Base-by-base conservation (phyloP, 2,888 invertebrate genomes). In the Melinopterus prodromus region DNA sequence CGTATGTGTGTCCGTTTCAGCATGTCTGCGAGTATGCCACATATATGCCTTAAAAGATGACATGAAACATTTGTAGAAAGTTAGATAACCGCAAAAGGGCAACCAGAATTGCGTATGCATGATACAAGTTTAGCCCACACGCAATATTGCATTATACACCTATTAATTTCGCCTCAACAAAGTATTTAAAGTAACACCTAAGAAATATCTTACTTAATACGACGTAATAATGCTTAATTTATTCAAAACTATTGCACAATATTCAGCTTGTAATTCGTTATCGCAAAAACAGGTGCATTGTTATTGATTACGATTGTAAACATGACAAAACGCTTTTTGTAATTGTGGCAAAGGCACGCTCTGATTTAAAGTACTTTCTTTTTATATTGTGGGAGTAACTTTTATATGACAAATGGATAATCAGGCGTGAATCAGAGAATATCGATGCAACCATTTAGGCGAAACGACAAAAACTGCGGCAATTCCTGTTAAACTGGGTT, bases 31-130 rank as follows among this genome's bases (percentile, higher is more conserved):
- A 4, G 12, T 53, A 53, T 53, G 12, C 53, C 7, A 6, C 12
- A 53, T 53, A 74, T 74, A 36, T 74, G 37, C 74, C 74, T 35
- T 74, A 74, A 74, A 74, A 15, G 74, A 74, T 74, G 74, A 74
- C 74, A 74, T 74, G 74, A 36, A 74, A 36, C 74, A 37, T 74
- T 74, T 74, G 74, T 74, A 74, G 74, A 74, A 74, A 74, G 74
- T 37, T 74, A 37, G 37, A 37, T 26, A 74, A 74, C 74, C 74
- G 53, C 53, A 74, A 74, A 74, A 74, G 74, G 74, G 74, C 74
- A 74, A 74, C n/a, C 53, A n/a, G 74, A 74, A 74, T 74, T 53
- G 53, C 53, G 53, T 53, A 53, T 53, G 53, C 12, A 12, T 53
- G 38, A 38, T 38, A 38, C 38, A 38, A 38, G 38, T 38, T 6